Conservation (phyloP, 2,113 vertebrate genomes). For the Noctilio leporinus region DNA sequence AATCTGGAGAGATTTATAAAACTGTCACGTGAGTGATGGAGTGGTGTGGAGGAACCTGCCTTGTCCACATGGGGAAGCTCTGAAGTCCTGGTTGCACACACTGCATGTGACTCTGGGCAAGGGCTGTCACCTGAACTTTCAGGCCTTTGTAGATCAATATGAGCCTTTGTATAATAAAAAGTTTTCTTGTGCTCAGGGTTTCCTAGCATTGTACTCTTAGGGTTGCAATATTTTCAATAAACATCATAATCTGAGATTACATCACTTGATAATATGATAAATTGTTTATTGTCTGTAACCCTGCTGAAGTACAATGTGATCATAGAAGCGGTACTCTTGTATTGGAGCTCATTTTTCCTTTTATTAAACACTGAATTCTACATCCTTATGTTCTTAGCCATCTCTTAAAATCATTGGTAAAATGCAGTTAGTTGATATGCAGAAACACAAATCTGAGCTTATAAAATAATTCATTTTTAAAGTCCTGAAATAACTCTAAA, state of each 20-base stretch:
- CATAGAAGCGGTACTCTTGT: background rate
- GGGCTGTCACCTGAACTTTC: background rate
- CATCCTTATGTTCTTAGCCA: background rate
- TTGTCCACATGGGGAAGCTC: rapidly evolving
- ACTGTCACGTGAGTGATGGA: background rate
- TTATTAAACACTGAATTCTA: conserved; percentile 52
- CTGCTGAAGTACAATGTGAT: background rate
- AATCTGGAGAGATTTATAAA: background rate
- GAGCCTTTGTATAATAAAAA: background rate
- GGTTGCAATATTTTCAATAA: background rate
- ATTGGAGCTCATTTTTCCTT: background rate
- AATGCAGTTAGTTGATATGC: background rate
- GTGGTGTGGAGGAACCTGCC: rapidly evolving
- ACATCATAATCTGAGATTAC: background rate
- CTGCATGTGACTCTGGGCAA: background rate
- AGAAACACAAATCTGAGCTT: background rate
- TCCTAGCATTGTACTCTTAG: background rate
- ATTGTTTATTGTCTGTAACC: conserved; percentile 21
- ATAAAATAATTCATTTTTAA: background rate
- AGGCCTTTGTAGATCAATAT: background rate
- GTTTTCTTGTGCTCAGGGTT: rapidly evolving
- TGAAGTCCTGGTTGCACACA: background rate
- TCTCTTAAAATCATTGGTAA: background rate
- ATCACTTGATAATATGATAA: background rate
- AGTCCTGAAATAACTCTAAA: background rate